Evolutionary conservation across 2,113 vertebrate species (phyloP), one percentile per base, ranked within the genome.

Genomic region (Myrmecophaga tridactyla): DNA sequence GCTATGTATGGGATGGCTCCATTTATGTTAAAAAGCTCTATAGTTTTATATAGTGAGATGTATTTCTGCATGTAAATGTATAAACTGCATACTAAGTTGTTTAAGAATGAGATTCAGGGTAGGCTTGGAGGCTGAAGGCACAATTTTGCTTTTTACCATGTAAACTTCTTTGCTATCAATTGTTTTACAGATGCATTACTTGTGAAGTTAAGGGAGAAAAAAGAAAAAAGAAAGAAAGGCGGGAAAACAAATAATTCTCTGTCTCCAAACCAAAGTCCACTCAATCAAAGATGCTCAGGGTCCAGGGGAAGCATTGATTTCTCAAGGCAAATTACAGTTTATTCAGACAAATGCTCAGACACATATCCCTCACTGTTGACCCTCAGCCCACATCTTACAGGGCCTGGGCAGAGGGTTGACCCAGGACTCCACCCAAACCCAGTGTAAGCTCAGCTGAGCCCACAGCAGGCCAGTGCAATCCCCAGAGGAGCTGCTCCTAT

Each of bases 11-110:
- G 85, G 84, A 60, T 43, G 81, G 67, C 23, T 82, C 88, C 48
- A 62, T 88, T 92, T 90, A 48, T n/a, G 72, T 67, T 81, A 34
- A 75, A 84, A 73, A 70, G 86, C 67, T 62, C 80, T 78, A 43
- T 6, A 41, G 46, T 82, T 1, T 2, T 39, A 29, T 31, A 29
- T 31, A 48, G 2, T 65, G 76, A 69, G 31, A 43, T 25, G 27
- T 0, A 58, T 34, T n/a, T n/a, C 43, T 18, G 25, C 65, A 4
- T 5, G 25, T 14, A 36, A 63, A 46, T 7, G 58, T 1, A 5
- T 11, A 18, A 9, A 6, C 80, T 27, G 10, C 3, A 6, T 20
- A 31, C n/a, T 39, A 25, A 77, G 69, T 34, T 67, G 76, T 6
- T 56, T 90, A 18, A 23, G 25, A 5, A 23, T 0, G 23, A 6